These are phyloP conservation scores for Actinia tenebrosa DNA, from an alignment of 64 coral and sea anemone species.

Conservation along the genomic window DNA sequence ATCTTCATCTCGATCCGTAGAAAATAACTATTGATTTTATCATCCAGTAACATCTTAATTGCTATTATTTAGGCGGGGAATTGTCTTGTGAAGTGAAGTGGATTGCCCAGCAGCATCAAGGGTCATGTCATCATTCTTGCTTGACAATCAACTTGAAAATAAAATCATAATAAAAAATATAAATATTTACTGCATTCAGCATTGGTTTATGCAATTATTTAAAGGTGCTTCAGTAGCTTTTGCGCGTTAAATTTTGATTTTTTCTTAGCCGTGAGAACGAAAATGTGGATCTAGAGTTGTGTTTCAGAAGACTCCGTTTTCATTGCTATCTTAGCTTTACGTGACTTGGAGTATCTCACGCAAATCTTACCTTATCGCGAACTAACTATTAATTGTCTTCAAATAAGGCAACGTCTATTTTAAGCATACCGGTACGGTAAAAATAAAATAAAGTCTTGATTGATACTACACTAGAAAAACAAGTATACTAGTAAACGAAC, in stretches of 20 bases:
- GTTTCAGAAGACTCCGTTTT: neutral
- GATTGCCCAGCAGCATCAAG: neutral
- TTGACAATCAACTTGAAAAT: neutral
- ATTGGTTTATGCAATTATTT: neutral
- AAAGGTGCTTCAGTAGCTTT: neutral
- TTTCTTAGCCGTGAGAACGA: neutral
- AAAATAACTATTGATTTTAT: neutral
- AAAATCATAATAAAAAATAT: neutral
- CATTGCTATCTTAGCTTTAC: neutral
- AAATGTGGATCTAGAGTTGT: neutral
- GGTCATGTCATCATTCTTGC: neutral
- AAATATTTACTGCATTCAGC: neutral
- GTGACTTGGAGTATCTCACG: neutral
- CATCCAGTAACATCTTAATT: neutral
- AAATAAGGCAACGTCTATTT: too few species aligned
- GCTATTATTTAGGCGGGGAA: neutral
- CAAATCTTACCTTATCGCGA: too few species aligned
- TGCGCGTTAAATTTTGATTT: neutral
- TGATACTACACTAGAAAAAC: too few species aligned
- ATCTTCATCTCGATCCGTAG: neutral
- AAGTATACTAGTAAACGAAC: too few species aligned
- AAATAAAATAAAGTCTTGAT: too few species aligned
- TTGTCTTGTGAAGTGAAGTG: neutral
- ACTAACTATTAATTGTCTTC: too few species aligned
- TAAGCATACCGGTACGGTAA: too few species aligned